Evolutionary conservation across 2,888 invertebrate species (phyloP).

Genomic region (Oscheius onirici): DNA sequence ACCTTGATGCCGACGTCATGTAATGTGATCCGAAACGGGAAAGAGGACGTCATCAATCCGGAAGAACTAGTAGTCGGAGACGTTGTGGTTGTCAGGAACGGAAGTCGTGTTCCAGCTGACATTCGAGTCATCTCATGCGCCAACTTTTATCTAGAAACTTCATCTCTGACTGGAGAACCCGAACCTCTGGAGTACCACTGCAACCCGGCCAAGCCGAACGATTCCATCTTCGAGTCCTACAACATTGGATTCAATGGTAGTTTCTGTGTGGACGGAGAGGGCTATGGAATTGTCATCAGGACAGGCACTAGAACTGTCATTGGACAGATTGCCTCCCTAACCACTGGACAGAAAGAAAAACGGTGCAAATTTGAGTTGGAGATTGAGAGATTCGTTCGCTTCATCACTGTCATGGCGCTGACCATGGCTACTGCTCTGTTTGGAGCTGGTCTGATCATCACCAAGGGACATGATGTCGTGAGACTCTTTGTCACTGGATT

Average conservation of each 20-base stretch:
- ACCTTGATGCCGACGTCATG: slow-evolving; percentile 58
- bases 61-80: slow-evolving; percentile 63
- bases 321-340: slow-evolving; percentile 57
- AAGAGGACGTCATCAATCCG: slow-evolving; percentile 52
- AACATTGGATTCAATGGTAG: slow-evolving; percentile 60
- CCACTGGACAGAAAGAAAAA: slow-evolving; percentile 46
- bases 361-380: slow-evolving; percentile 56
- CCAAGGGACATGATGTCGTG: slow-evolving; percentile 49
- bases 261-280: slow-evolving; percentile 65
- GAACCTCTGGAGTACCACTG: slow-evolving; percentile 60
- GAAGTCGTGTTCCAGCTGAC: slow-evolving; percentile 62
- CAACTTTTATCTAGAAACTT: slow-evolving; percentile 61
- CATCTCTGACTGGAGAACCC: slow-evolving; percentile 63
- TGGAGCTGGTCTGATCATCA: slow-evolving; percentile 49
- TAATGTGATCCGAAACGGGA: slow-evolving; percentile 59
- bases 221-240: slow-evolving; percentile 51
- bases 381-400: slow-evolving; percentile 58
- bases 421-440: slow-evolving; percentile 58
- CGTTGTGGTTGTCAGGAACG: slow-evolving; percentile 57
- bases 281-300: slow-evolving; percentile 59
- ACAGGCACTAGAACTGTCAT: slow-evolving; percentile 57
- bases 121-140: slow-evolving; percentile 50
- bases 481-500: slow-evolving; percentile 62
- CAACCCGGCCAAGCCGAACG: slow-evolving; percentile 44
- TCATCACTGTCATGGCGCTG: slow-evolving; percentile 59